Base-by-base conservation (phyloP, 2,797 vertebrate species). In the Aldrovandia affinis region DNA sequence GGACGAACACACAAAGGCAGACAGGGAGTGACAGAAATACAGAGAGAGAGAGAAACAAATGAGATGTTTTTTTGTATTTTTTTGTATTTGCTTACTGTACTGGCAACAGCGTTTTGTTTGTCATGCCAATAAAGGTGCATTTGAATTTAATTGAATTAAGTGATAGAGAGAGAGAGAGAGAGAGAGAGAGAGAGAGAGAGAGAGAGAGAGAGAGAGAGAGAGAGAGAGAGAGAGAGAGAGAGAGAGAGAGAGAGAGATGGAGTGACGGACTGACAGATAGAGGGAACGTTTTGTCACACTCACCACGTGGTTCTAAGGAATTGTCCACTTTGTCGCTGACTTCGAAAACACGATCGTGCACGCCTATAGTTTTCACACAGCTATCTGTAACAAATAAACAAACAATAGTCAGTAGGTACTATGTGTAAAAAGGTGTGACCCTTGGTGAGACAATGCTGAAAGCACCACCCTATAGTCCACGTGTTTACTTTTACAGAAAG, bases 301-400 rank as follows among this genome's bases (percentile, higher is more conserved):
- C 93, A 99, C 98, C 98, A 97, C 97, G 96, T 94, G 98, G 97
- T 96, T 99, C 98, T 96, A 99, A 97, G 90, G 97, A 98, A 96
- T 99, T 99, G 77, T 78, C 77, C 22, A 78, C 77, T 78, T 78
- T 78, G 94, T 99, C 98, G 87, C 97, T 97, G 95, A 98, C 97
- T 92, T 98, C 97, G 93, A 96, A 96, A 94, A 98, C 96, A 92
- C 97, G 97, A 95, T 99, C 98, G 95, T 98, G 97, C 94, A 95
- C 95, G 92, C 93, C 96, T 92, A 98, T 96, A 87, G 97, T 98
- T 97, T 98, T 98, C 96, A 97, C 96, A 96, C 98, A 99, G 96
- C 97, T 98, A 96, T 98, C 98, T 99, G 95, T 95, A 94, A 96
- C 90, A 91, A 93, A 95, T 96, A 96, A 95, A 96, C 92, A 96